Conservation (phyloP, 2,113 vertebrate genomes). For the Spheniscus mendiculus region DNA sequence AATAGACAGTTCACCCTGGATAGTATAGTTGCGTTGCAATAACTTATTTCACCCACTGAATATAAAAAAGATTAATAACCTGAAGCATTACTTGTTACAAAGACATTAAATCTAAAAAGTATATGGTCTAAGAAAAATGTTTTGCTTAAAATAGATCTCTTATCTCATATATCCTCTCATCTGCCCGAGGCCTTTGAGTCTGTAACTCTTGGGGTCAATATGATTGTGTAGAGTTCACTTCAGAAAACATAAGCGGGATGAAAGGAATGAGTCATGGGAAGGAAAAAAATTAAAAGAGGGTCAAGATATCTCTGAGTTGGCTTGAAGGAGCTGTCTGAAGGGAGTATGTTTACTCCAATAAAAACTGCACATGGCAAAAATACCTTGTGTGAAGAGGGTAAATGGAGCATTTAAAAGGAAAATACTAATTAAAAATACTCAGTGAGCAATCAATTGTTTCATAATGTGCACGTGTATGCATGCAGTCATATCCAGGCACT, state of each 20-base stretch:
- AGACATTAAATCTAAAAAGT: background rate
- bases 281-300: background rate
- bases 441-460: constrained; percentile 48
- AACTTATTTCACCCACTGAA: background rate
- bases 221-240: background rate
- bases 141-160: background rate
- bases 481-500: constrained; percentile 11
- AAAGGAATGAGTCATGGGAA: background rate
- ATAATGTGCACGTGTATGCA: background rate
- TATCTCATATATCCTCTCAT: background rate
- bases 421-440: constrained; percentile 53
- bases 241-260: background rate
- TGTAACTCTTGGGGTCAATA: background rate
- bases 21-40: background rate
- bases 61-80: background rate
- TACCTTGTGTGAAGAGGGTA: background rate
- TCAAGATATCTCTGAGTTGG: background rate
- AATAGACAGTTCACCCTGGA: background rate
- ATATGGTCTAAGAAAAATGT: background rate
- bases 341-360: constrained; percentile 6
- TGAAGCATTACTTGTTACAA: background rate
- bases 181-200: background rate
- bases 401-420: constrained; percentile 36
- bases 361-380: constrained; percentile 25
- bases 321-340: background rate